phyloP scores from a whole-genome alignment of 2,888 invertebrate genomes.

The Merodon equestris region DNA sequence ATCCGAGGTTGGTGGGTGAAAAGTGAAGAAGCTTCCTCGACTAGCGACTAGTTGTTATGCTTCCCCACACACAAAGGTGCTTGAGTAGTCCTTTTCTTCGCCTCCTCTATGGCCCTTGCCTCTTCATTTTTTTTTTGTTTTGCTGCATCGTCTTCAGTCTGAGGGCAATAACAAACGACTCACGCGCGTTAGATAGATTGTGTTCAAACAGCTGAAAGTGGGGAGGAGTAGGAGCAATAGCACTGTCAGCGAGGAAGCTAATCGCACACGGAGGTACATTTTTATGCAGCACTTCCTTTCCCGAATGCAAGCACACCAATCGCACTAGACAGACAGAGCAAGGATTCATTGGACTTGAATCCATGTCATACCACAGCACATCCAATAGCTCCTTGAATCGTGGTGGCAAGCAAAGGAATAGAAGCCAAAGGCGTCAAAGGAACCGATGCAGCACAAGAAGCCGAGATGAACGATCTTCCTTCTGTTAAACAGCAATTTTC shows the following conservation, averaged over 20 bases:
- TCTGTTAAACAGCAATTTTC: slow-evolving; percentile 43
- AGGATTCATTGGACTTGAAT: slow-evolving; percentile 26
- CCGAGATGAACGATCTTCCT: background rate
- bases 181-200: slow-evolving; percentile 48
- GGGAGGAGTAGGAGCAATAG: too few species aligned
- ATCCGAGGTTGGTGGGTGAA: too few species aligned
- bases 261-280: slow-evolving; percentile 49
- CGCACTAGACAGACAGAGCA: slow-evolving; percentile 21
- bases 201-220: slow-evolving; percentile 58
- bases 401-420: too few species aligned
- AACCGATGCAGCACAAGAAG: background rate
- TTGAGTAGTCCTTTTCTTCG: slow-evolving; percentile 41
- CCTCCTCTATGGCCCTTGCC: slow-evolving; percentile 3
- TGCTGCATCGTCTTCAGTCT: slow-evolving; percentile 35
- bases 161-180: slow-evolving; percentile 57
- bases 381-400: background rate
- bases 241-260: slow-evolving; percentile 33
- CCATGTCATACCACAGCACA: slow-evolving; percentile 5
- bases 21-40: slow-evolving; percentile 2
- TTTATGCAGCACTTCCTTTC: slow-evolving; percentile 51
- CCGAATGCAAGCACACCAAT: slow-evolving; percentile 5
- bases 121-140: too few species aligned
- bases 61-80: slow-evolving; percentile 48
- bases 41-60: slow-evolving; percentile 42
- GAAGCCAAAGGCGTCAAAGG: too few species aligned